Conservation (phyloP, 2,888 invertebrate species). For the Sycophila texana region DNA sequence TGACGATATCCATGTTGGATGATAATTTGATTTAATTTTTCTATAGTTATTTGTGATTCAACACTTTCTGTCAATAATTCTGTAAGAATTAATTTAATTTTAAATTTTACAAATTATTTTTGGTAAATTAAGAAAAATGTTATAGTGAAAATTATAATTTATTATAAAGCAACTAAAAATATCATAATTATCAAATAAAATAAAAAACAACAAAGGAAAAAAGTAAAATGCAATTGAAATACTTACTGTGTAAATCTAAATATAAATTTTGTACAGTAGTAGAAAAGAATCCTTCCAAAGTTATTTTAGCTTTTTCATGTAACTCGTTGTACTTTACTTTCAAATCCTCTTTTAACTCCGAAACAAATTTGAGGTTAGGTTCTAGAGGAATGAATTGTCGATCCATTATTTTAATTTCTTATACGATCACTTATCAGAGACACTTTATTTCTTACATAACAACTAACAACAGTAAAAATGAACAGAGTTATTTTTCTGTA, state of each 20-base stretch:
- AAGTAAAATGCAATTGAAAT: conserved; percentile 10
- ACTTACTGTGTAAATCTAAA: conserved; percentile 65
- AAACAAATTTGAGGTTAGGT: conserved; percentile 57
- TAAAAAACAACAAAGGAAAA: background rate
- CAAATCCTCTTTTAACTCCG: conserved; percentile 51
- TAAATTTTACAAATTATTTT: conserved; percentile 6
- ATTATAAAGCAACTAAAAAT: background rate
- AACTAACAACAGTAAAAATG: conserved; percentile 2
- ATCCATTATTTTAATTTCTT: conserved; percentile 36
- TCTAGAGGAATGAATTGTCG: conserved; percentile 28
- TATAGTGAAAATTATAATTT: background rate
- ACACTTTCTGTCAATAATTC: conserved; percentile 49
- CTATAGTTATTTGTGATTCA: conserved; percentile 38
- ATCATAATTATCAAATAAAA: background rate
- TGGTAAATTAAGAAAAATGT: background rate
- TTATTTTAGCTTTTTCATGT: conserved; percentile 58
- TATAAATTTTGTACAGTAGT: conserved; percentile 58
- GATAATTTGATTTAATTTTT: conserved; percentile 40
- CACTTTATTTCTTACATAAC: conserved; percentile 57
- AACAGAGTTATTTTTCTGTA: conserved; percentile 26
- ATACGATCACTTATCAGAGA: conserved; percentile 32
- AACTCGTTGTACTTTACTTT: conserved; percentile 56
- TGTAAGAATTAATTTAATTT: conserved; percentile 37
- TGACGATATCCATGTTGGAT: conserved; percentile 17
- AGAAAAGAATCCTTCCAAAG: conserved; percentile 61